Conservation (phyloP, 2,113 vertebrate genomes). For the Scytalopus superciliaris region DNA sequence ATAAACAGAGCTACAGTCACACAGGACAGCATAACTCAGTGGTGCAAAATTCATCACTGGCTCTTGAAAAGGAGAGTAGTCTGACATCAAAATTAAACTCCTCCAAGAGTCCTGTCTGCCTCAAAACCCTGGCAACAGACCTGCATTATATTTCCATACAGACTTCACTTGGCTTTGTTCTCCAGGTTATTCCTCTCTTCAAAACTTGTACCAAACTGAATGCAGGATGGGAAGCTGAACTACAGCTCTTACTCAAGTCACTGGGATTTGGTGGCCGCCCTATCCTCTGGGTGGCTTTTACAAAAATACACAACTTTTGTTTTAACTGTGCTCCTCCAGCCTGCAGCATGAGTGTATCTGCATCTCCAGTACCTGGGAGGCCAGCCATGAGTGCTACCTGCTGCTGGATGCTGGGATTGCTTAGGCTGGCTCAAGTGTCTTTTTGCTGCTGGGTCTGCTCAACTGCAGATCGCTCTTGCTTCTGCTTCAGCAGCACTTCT, state of each 20-base stretch:
- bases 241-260: background rate
- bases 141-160: background rate
- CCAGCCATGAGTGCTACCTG: background rate
- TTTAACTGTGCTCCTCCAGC: background rate
- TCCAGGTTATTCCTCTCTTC: background rate
- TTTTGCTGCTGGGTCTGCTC: background rate
- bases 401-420: background rate
- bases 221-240: background rate
- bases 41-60: conserved; percentile 34
- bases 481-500: background rate
- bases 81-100: background rate
- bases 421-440: background rate
- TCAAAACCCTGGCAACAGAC: background rate
- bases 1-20: conserved; percentile 59
- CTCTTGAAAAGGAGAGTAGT: background rate
- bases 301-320: background rate
- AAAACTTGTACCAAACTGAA: background rate
- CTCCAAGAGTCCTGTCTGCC: background rate
- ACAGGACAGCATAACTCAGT: conserved; percentile 34
- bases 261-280: background rate
- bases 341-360: background rate
- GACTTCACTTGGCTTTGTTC: background rate
- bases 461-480: background rate
- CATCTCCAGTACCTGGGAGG: background rate
- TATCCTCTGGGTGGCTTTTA: background rate